phyloP scores from a whole-genome alignment of 2,888 invertebrate genomes.

The Melanargia galathea region DNA sequence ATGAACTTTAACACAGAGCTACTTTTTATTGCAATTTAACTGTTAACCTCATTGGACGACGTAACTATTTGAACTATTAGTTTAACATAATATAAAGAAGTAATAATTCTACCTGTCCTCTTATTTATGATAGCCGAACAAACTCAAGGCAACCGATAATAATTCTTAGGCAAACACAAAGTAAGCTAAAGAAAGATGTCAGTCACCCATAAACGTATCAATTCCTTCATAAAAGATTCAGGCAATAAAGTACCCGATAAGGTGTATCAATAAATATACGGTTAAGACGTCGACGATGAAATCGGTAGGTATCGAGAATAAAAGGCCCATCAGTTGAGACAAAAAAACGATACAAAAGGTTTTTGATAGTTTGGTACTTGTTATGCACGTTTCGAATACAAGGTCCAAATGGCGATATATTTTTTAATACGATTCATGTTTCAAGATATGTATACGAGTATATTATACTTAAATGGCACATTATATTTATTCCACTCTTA shows the following conservation, averaged over 20 bases:
- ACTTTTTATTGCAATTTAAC: too few relatives aligned
- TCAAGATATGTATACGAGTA: neutral
- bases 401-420: conserved; percentile 1
- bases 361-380: neutral
- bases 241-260: conserved; percentile 32
- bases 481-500: neutral
- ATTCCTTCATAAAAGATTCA: conserved; percentile 33
- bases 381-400: neutral
- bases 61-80: too few relatives aligned
- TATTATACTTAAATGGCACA: neutral
- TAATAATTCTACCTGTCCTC: neutral
- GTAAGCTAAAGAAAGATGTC: conserved; percentile 32
- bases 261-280: conserved; percentile 35
- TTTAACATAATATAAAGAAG: neutral
- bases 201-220: conserved; percentile 36
- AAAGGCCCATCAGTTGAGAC: conserved; percentile 22
- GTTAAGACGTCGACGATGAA: conserved; percentile 19
- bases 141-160: conserved; percentile 32
- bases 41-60: too few relatives aligned
- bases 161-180: conserved; percentile 19
- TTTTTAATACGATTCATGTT: neutral
- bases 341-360: conserved; percentile 14
- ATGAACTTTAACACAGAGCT: too few relatives aligned
- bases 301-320: conserved; percentile 31
- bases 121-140: conserved; percentile 26